These are phyloP conservation scores for Phycodurus eques DNA, from an alignment of 2,113 vertebrate species.

Conservation along the genomic window DNA sequence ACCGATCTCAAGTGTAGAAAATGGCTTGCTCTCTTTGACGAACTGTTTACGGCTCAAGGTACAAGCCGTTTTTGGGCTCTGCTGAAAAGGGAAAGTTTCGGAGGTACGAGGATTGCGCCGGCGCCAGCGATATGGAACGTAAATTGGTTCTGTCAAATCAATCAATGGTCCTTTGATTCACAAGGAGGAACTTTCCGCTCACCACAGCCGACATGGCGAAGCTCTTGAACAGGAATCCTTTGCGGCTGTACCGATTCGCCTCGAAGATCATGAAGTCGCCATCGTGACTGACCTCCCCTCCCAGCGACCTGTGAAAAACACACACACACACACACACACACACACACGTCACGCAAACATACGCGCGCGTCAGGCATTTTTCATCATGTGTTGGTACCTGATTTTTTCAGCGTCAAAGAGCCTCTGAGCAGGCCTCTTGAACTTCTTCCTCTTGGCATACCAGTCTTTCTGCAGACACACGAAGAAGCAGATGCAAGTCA, in stretches of 20 bases:
- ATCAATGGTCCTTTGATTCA: too few relatives aligned
- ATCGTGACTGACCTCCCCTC: slow-evolving; percentile 89
- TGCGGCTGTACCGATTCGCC: slow-evolving; percentile 93
- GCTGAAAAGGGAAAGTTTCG: too few relatives aligned
- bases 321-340: background rate
- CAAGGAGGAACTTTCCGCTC: slow-evolving; percentile 20
- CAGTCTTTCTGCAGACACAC: slow-evolving; percentile 84
- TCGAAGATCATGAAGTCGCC: slow-evolving; percentile 98
- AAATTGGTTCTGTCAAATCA: too few relatives aligned
- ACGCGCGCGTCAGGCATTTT: too few relatives aligned
- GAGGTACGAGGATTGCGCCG: too few relatives aligned
- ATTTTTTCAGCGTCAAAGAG: slow-evolving; percentile 95
- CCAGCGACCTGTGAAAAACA: slow-evolving; percentile 79
- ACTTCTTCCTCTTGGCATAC: slow-evolving; percentile 93
- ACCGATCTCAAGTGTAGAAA: too few relatives aligned
- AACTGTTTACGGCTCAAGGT: too few relatives aligned
- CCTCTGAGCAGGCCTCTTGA: slow-evolving; percentile 87
- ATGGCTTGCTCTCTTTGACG: too few relatives aligned
- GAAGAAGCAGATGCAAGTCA: background rate
- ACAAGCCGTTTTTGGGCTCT: too few relatives aligned
- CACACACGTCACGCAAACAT: background rate
- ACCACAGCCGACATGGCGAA: slow-evolving; percentile 98
- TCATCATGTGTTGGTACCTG: slow-evolving; percentile 68
- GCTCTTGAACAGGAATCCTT: slow-evolving; percentile 97
- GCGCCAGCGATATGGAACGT: too few relatives aligned